These are phyloP conservation scores for Scyliorhinus canicula DNA, from an alignment of 2,797 vertebrate species.

Conservation along the genomic window DNA sequence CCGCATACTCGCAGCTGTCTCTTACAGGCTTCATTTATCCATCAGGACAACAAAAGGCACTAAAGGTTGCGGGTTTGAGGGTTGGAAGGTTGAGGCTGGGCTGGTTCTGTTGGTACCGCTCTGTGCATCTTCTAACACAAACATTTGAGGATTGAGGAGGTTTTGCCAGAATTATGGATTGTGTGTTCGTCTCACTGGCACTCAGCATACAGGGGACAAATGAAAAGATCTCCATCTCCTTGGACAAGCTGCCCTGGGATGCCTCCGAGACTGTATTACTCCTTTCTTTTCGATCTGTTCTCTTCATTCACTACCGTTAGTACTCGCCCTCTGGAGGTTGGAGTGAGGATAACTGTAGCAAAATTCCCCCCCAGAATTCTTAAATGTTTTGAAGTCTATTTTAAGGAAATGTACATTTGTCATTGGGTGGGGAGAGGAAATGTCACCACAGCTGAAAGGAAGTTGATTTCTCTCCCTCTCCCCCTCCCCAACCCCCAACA, in stretches of 20 bases:
- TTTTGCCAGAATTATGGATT: neutral
- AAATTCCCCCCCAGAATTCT: neutral
- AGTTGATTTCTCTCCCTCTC: neutral
- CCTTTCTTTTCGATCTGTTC: neutral
- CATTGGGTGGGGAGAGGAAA: neutral
- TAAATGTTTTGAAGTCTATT: neutral
- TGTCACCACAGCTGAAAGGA: neutral
- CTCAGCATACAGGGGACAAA: neutral
- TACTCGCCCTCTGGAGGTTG: neutral
- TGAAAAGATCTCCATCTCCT: neutral
- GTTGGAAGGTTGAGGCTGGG: neutral
- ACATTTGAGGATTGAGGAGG: neutral
- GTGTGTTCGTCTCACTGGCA: neutral
- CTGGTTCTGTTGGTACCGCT: neutral
- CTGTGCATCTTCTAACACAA: neutral
- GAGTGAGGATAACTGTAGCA: neutral
- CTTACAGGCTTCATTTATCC: slow-evolving; percentile 2
- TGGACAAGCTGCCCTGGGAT: neutral
- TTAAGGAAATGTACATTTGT: neutral
- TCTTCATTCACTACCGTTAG: neutral
- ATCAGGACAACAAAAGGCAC: neutral
- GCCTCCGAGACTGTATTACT: neutral
- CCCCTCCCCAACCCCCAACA: no score
- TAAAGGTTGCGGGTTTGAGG: neutral
- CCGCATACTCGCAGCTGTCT: neutral